phyloP scores from a whole-genome alignment of 2,888 invertebrate species.

The Leptura quadrifasciata region DNA sequence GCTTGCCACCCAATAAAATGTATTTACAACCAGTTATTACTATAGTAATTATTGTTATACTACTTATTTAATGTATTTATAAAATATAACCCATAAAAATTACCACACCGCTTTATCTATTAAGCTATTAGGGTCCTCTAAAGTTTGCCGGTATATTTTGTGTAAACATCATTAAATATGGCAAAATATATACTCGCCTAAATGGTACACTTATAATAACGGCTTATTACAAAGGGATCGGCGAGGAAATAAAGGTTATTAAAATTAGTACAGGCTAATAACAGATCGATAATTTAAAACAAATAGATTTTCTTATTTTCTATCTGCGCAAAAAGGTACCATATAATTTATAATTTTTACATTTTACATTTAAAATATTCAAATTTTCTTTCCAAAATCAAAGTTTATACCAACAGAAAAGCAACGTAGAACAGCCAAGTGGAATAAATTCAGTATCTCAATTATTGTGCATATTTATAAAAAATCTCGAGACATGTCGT shows the following conservation, averaged over 20 bases:
- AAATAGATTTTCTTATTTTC: not conserved
- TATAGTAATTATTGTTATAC: constrained; percentile 36
- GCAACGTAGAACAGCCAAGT: too few relatives aligned
- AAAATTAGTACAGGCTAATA: not conserved
- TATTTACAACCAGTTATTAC: constrained; percentile 37
- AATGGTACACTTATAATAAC: constrained; percentile 12
- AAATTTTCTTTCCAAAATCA: too few relatives aligned
- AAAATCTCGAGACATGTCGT: too few relatives aligned
- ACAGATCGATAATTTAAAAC: not conserved
- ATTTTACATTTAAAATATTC: too few relatives aligned
- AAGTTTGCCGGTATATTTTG: constrained; percentile 34
- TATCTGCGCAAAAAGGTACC: not conserved
- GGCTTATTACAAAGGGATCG: constrained; percentile 19
- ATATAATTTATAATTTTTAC: too few relatives aligned
- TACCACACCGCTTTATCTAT: constrained; percentile 30
- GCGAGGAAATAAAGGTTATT: not conserved
- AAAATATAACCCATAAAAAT: constrained; percentile 36
- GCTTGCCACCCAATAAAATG: constrained; percentile 28
- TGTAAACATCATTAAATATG: constrained; percentile 35
- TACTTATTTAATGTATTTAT: constrained; percentile 33
- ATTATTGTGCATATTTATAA: too few relatives aligned
- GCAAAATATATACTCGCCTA: constrained; percentile 27
- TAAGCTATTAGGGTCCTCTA: constrained; percentile 18
- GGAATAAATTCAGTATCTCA: too few relatives aligned
- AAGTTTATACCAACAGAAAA: too few relatives aligned